Percentiles rank a stretch among this genome's conserved stretches.
phyloP scores from a whole-genome alignment of 2,797 vertebrate species.

The Betta splendens region DNA sequence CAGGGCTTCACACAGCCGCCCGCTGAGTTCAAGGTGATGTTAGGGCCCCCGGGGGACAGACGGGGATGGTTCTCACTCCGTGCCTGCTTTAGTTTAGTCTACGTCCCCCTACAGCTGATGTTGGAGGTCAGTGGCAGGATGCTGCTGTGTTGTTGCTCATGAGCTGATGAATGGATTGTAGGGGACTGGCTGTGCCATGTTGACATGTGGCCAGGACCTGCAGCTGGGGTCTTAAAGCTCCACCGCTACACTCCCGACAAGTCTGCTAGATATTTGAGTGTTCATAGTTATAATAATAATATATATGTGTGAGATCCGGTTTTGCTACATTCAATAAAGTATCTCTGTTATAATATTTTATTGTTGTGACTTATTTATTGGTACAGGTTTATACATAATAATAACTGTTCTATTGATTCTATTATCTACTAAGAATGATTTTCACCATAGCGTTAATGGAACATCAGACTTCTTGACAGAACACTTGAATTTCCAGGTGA shows the following conservation, averaged over 20 bases:
- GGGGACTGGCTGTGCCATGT: slow-evolving; percentile 41
- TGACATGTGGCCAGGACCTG: slow-evolving; percentile 33
- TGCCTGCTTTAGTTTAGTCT: slow-evolving; percentile 74
- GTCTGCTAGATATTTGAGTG: too few relatives aligned
- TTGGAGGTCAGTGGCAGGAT: slow-evolving; percentile 50
- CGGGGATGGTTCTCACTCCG: slow-evolving; percentile 53
- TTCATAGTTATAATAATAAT: too few relatives aligned
- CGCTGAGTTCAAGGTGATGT: slow-evolving; percentile 72
- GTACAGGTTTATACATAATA: too few relatives aligned
- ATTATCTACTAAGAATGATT: too few relatives aligned
- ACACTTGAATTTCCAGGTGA: too few relatives aligned
- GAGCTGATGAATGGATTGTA: slow-evolving; percentile 59
- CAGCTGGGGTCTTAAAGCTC: slow-evolving; percentile 12
- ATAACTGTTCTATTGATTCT: too few relatives aligned
- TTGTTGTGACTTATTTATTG: too few relatives aligned
- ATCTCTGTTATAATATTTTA: too few relatives aligned
- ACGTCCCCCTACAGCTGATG: slow-evolving; percentile 62
- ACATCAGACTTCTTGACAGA: too few relatives aligned
- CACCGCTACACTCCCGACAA: too few relatives aligned
- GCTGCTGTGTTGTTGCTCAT: slow-evolving; percentile 32
- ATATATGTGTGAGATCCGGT: too few relatives aligned
- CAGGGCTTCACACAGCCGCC: slow-evolving; percentile 71
- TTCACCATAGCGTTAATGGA: background rate
- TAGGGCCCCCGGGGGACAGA: slow-evolving; percentile 48
- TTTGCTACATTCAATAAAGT: too few relatives aligned